Evolutionary conservation across 2,113 vertebrate genomes (phyloP), one percentile per base, ranked within the genome.

Genomic region (Entosphenus tridentatus): DNA sequence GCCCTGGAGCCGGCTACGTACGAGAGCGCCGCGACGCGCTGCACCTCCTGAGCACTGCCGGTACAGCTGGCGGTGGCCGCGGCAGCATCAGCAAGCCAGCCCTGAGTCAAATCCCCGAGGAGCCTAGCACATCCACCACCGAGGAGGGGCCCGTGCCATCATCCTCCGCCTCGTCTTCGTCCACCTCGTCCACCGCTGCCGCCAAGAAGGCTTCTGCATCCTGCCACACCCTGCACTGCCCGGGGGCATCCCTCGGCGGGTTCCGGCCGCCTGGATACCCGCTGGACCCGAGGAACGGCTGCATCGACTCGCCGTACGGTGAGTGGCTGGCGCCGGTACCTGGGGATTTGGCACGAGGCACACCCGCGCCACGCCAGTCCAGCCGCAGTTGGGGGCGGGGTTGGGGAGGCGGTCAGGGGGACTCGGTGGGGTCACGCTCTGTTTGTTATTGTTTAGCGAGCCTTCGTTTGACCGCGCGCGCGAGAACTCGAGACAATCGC

Each of bases 231-330:
- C 39, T 39, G 39, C 39, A 65, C 18, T 65, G 62, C 62, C 62
- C n/a, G 8, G 62, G 62, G 21, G 62, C 62, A 65, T 16, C 18
- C 18, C n/a, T 65, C 18, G 62, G 62, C 10, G n/a, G n/a, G 62
- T 16, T 65, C n/a, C n/a, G 62, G 9, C n/a, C 62, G 8, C 18
- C 62, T 18, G 21, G n/a, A n/a, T 65, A 65, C 62, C 62, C 62
- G n/a, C 18, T 65, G 62, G 62, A 65, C 11, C 62, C 62, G 9
- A n/a, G 62, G n/a, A 65, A 65, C 18, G 62, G 62, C n/a, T 65
- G 62, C 62, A 16, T 65, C 62, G 21, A 8, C 62, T 65, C 62
- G 21, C 62, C 62, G 62, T 65, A 65, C 18, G 62, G 62, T 65
- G 62, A 65, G 59, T 18, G 14, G 9, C 14, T 14, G 2, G 14